These are phyloP conservation scores for Leucophenga montana DNA, from an alignment of 2,888 invertebrate genomes.

Conservation along the genomic window DNA sequence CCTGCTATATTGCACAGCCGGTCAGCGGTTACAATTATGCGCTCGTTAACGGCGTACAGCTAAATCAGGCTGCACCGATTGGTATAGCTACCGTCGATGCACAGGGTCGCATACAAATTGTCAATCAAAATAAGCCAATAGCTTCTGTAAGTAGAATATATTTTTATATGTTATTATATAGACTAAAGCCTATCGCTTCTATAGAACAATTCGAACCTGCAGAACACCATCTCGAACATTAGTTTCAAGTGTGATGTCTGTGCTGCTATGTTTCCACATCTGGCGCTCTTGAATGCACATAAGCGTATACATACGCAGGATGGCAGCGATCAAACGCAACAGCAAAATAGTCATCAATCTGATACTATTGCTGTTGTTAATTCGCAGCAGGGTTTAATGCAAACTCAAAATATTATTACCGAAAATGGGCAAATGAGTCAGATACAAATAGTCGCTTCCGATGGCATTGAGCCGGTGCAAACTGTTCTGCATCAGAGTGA, in stretches of 20 bases:
- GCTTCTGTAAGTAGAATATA: slow-evolving; percentile 62
- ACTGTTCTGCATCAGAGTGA: slow-evolving; percentile 53
- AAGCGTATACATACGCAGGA: slow-evolving; percentile 84
- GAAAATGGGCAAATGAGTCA: slow-evolving; percentile 74
- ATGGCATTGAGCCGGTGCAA: slow-evolving; percentile 62
- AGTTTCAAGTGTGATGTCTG: slow-evolving; percentile 92
- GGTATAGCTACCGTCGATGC: slow-evolving; percentile 73
- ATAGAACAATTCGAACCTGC: slow-evolving; percentile 68
- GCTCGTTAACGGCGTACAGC: slow-evolving; percentile 88
- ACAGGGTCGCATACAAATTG: slow-evolving; percentile 72
- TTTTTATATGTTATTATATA: not conserved
- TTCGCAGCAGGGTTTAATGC: slow-evolving; percentile 73
- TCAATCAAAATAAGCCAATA: slow-evolving; percentile 72
- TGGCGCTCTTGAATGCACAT: slow-evolving; percentile 87
- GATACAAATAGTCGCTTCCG: slow-evolving; percentile 78
- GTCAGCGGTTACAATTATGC: slow-evolving; percentile 85
- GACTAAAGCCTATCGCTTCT: not conserved
- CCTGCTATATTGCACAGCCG: slow-evolving; percentile 84
- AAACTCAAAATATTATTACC: slow-evolving; percentile 72
- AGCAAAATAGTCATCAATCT: slow-evolving; percentile 50
- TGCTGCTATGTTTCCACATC: slow-evolving; percentile 88
- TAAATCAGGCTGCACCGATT: slow-evolving; percentile 76
- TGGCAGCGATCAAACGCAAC: slow-evolving; percentile 73
- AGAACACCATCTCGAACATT: slow-evolving; percentile 85
- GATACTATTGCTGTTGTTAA: slow-evolving; percentile 76